Percentiles rank a stretch among this genome's conserved stretches.
phyloP scores from a whole-genome alignment of 2,113 vertebrate genomes.

The Tupaia chinensis region DNA sequence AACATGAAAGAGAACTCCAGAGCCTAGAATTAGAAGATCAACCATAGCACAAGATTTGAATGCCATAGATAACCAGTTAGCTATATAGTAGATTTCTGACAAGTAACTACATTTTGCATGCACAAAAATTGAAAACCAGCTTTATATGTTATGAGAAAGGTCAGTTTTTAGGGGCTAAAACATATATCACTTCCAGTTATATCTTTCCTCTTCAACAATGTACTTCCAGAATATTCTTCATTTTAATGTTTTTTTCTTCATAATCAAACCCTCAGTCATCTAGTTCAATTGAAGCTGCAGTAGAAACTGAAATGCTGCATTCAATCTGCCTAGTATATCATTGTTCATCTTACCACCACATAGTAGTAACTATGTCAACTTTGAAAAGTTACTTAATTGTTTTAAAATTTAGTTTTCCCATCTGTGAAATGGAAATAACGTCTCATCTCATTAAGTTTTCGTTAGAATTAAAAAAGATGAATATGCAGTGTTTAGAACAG shows the following conservation, averaged over 20 bases:
- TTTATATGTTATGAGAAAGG: background rate
- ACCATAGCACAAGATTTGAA: background rate
- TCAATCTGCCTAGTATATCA: background rate
- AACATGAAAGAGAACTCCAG: background rate
- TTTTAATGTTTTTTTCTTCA: background rate
- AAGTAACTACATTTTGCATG: background rate
- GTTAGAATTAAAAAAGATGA: conserved; percentile 9
- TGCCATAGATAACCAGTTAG: background rate
- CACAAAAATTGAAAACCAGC: background rate
- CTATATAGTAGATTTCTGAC: background rate
- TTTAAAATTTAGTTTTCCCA: conserved; percentile 31
- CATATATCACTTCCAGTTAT: background rate
- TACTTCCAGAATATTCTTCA: background rate
- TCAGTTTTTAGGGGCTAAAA: background rate
- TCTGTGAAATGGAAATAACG: conserved; percentile 25
- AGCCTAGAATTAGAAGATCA: background rate
- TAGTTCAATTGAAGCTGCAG: background rate
- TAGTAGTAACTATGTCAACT: background rate
- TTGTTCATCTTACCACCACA: background rate
- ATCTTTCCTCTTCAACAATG: background rate
- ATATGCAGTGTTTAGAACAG: background rate
- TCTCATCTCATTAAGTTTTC: background rate
- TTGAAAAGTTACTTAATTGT: background rate
- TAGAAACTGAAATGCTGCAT: background rate
- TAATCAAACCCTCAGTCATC: background rate